A percentile compares a stretch with the other conserved stretches of the same genome.
phyloP scores from a whole-genome alignment of 1,140 invertebrate species.

The Brachionus paranguensis region DNA sequence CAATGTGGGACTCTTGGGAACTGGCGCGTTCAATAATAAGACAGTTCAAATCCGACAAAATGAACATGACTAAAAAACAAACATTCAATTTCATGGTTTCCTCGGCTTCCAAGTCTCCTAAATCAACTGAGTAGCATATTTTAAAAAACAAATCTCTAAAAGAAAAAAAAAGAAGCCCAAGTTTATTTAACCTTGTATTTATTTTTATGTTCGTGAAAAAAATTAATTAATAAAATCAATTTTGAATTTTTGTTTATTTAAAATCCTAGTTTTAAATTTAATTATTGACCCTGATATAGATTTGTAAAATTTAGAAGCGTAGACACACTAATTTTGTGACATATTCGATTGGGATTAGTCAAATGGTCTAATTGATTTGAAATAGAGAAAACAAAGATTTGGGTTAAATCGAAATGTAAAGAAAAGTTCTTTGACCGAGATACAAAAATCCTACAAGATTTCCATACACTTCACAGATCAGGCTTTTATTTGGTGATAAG shows the following conservation, averaged over 20 bases:
- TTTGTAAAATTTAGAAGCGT: background rate
- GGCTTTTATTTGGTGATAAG: background rate
- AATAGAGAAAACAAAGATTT: background rate
- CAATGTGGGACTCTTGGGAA: background rate
- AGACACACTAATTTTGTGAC: background rate
- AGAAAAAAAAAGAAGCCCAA: background rate
- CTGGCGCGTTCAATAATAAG: background rate
- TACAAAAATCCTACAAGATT: background rate
- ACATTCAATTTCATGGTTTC: background rate
- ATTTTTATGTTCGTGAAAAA: background rate
- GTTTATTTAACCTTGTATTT: slow-evolving; percentile 28
- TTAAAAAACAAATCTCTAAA: background rate
- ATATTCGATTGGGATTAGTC: background rate
- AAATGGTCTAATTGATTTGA: background rate
- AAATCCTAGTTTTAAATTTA: slow-evolving; percentile 28
- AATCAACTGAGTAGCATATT: slow-evolving; percentile 8
- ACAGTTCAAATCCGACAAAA: background rate
- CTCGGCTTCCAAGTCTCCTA: background rate
- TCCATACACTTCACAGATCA: background rate
- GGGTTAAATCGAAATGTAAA: background rate
- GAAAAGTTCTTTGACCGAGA: background rate
- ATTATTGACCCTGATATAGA: slow-evolving; percentile 15
- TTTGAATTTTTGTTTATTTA: background rate
- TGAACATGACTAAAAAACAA: background rate
- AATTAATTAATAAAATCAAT: slow-evolving; percentile 14